Evolutionary conservation across 2,888 invertebrate species (phyloP).

Genomic region (Hedya salicella): DNA sequence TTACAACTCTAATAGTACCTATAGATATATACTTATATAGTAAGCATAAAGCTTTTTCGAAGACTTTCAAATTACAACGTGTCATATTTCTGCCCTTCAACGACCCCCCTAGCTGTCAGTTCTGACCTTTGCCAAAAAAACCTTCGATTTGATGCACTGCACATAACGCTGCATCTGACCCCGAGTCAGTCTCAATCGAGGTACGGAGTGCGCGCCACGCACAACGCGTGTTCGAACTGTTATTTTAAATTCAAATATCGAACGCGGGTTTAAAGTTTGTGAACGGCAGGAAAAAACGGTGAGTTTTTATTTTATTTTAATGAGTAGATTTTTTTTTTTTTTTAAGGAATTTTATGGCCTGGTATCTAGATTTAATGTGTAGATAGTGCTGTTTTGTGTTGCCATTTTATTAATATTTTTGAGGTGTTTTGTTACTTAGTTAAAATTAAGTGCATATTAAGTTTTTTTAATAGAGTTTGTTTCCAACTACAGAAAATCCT

Average conservation of each 20-base stretch:
- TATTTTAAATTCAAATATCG: background rate
- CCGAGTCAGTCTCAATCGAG: slow-evolving; percentile 12
- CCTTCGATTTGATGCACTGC: slow-evolving; percentile 32
- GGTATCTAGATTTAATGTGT: no score
- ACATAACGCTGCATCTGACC: slow-evolving; percentile 27
- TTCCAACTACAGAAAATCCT: no score
- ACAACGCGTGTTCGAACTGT: slow-evolving; percentile 5
- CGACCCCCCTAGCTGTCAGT: background rate
- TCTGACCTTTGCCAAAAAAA: slow-evolving; percentile 34
- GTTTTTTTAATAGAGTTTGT: no score
- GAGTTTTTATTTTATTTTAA: slow-evolving; percentile 12
- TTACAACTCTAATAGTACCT: no score
- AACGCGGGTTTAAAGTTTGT: background rate
- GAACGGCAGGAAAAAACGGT: slow-evolving; percentile 16
- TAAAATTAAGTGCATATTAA: no score
- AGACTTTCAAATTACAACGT: no score
- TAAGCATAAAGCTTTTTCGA: no score
- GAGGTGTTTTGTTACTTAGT: no score
- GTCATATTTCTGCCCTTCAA: slow-evolving; percentile 15
- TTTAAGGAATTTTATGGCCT: no score
- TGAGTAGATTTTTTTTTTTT: background rate
- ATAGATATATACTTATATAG: no score
- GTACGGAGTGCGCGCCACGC: slow-evolving; percentile 11
- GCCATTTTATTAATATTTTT: no score
- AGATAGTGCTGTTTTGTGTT: no score